Conservation (phyloP, 1,140 invertebrate species). For the Procambarus virginalis region DNA sequence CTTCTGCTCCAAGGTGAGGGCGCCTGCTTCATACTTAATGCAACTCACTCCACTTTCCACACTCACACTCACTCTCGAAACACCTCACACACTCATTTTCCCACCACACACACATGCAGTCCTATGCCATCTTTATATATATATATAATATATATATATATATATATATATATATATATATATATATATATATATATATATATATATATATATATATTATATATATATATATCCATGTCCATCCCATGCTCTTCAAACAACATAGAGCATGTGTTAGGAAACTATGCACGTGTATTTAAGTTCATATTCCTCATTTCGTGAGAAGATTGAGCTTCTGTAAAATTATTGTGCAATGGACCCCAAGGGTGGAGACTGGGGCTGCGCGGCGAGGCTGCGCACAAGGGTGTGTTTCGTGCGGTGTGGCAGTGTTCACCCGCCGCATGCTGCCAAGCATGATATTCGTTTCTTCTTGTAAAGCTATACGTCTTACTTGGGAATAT, state of each 20-base stretch:
- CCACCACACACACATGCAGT: too few relatives aligned
- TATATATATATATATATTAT: conserved; percentile 18
- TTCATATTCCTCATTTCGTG: neutral
- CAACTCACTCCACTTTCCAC: too few relatives aligned
- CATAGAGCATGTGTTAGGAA: too few relatives aligned
- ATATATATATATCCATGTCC: neutral
- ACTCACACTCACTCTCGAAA: neutral
- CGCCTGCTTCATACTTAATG: too few relatives aligned
- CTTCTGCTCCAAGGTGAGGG: too few relatives aligned
- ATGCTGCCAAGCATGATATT: conserved; percentile 20
- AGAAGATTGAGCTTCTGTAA: conserved; percentile 9
- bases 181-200: conserved; percentile 28
- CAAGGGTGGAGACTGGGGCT: conserved; percentile 1
- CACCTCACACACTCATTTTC: neutral
- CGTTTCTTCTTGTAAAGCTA: neutral
- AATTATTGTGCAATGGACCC: conserved; percentile 34
- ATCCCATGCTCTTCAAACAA: neutral
- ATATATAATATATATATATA: conserved; percentile 8
- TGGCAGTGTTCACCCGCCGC: conserved; percentile 10
- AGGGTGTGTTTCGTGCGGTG: conserved; percentile 11
- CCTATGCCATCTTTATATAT: neutral
- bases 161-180: conserved; percentile 34
- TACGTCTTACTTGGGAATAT: neutral
- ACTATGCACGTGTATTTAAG: too few relatives aligned
- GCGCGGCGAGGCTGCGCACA: conserved; percentile 2